Percentiles rank a stretch among this genome's conserved stretches.
phyloP scores from a whole-genome alignment of 2,113 vertebrate species.

The Todiramphus saurophagus region DNA sequence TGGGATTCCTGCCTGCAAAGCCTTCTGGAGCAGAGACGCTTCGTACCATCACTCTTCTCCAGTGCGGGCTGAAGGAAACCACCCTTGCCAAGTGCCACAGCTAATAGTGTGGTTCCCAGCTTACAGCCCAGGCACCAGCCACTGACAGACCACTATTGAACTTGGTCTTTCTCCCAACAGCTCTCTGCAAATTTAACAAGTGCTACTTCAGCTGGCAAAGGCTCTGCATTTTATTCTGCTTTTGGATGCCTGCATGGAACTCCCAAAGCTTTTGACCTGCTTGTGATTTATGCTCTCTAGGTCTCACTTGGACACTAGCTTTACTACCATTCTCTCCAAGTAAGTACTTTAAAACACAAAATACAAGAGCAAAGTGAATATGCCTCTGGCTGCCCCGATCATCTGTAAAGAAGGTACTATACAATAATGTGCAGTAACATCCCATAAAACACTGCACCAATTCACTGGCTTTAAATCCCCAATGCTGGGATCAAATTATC shows the following conservation, averaged over 20 bases:
- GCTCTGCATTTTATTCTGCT: neutral
- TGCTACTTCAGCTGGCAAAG: neutral
- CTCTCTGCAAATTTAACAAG: neutral
- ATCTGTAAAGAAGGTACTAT: neutral
- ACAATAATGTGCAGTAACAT: neutral
- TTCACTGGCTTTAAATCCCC: neutral
- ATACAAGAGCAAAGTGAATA: neutral
- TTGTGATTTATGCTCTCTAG: neutral
- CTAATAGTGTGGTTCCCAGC: neutral
- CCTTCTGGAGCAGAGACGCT: neutral
- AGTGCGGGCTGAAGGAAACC: accelerated
- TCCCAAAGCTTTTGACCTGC: neutral
- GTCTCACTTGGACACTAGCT: neutral
- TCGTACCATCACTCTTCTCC: neutral
- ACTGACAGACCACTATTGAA: neutral
- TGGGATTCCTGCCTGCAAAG: neutral
- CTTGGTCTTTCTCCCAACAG: neutral
- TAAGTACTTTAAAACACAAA: neutral
- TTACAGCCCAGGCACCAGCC: neutral
- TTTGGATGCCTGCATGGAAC: accelerated
- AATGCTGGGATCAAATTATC: neutral
- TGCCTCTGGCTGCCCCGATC: no score
- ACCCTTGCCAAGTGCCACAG: neutral
- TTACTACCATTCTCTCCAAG: neutral
- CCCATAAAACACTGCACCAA: neutral